Evolutionary conservation across 2,797 vertebrate species (phyloP).

Genomic region (Percopsis omiscomaycus): DNA sequence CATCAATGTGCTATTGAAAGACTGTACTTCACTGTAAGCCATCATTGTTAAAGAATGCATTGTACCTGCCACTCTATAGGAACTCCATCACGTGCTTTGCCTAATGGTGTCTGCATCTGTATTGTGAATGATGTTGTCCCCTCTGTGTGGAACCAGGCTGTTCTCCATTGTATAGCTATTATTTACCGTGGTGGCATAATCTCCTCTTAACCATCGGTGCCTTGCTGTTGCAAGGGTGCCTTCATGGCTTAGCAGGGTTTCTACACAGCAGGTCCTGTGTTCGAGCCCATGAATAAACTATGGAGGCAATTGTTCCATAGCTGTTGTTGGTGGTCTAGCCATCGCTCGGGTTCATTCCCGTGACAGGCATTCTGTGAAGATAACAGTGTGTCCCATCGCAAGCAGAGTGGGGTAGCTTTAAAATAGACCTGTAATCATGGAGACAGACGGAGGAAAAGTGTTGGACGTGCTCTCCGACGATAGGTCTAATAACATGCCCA

Average conservation of each 20-base stretch:
- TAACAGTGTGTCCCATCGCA: conserved; percentile 57
- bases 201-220: conserved; percentile 42
- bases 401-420: conserved; percentile 41
- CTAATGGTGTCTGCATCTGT: conserved; percentile 41
- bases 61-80: conserved; percentile 25
- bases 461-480: conserved; percentile 35
- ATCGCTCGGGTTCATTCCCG: conserved; percentile 43
- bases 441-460: conserved; percentile 38
- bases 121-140: conserved; percentile 22
- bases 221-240: conserved; percentile 46
- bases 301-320: conserved; percentile 55
- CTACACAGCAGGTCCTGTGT: conserved; percentile 50
- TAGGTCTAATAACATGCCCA: conserved; percentile 42
- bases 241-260: conserved; percentile 27
- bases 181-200: conserved; percentile 26
- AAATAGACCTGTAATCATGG: conserved; percentile 64
- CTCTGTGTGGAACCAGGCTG: conserved; percentile 15
- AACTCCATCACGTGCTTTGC: not conserved
- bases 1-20: too few relatives aligned
- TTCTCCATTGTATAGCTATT: conserved; percentile 33
- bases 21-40: not conserved
- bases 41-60: conserved; percentile 11
- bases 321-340: conserved; percentile 46
- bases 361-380: conserved; percentile 60
- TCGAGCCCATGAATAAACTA: conserved; percentile 58